These are phyloP conservation scores for Apamea sordens DNA, from an alignment of 2,888 invertebrate genomes.

Conservation along the genomic window DNA sequence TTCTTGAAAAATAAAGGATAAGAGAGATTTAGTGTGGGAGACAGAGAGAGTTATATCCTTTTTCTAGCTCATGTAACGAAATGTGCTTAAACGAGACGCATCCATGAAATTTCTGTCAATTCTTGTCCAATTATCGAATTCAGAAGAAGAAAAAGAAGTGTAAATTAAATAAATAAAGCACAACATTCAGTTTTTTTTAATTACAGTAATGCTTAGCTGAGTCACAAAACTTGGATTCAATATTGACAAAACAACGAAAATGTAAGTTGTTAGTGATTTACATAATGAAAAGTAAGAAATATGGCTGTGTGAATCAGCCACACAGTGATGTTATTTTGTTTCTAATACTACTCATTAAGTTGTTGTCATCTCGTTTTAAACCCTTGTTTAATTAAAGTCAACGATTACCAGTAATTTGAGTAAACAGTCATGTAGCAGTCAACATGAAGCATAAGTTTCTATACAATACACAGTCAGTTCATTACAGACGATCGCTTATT, in stretches of 20 bases:
- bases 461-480: background rate
- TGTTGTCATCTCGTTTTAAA: background rate
- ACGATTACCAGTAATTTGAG: background rate
- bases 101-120: background rate
- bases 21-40: background rate
- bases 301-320: background rate
- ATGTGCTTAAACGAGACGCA: background rate
- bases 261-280: background rate
- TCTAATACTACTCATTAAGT: background rate
- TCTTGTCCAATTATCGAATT: background rate
- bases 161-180: background rate
- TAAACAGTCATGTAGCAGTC: background rate
- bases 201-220: background rate
- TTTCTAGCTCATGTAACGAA: background rate
- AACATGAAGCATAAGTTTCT: background rate
- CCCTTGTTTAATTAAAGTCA: background rate
- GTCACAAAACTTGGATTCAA: background rate
- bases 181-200: background rate
- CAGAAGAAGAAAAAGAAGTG: background rate
- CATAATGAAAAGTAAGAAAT: background rate
- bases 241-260: no score
- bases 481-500: background rate
- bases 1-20: background rate
- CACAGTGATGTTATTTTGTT: background rate
- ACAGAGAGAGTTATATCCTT: background rate